Conservation (phyloP, 2,113 vertebrate species). For the Cephalopterus ornatus region DNA sequence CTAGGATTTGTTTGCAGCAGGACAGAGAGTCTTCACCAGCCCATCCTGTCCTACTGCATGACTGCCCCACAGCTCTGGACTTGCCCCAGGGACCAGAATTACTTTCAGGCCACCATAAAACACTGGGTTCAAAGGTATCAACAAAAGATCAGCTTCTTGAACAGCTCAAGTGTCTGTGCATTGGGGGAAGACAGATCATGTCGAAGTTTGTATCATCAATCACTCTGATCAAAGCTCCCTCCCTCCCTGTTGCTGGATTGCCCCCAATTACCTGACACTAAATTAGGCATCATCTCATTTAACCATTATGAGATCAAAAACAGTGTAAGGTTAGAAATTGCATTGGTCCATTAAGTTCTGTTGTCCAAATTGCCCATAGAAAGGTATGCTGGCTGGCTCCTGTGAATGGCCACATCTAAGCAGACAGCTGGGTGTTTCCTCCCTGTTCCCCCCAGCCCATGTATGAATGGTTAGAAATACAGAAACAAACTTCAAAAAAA, state of each 20-base stretch:
- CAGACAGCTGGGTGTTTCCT: not conserved
- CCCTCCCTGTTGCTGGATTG: not conserved
- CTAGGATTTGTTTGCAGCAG: not conserved
- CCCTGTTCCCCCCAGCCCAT: not conserved
- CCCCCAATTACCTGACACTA: not conserved
- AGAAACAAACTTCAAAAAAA: not conserved
- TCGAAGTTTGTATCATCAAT: not conserved
- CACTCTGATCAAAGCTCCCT: not conserved
- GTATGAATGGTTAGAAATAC: not conserved
- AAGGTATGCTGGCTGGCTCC: not conserved
- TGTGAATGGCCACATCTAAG: fast-evolving
- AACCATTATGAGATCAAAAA: not conserved
- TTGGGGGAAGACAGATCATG: not conserved
- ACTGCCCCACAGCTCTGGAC: not conserved
- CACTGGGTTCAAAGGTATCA: not conserved
- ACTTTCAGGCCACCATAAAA: not conserved
- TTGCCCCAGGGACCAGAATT: not conserved
- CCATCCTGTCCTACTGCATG: not conserved
- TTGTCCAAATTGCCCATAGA: fast-evolving
- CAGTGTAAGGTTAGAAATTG: not conserved
- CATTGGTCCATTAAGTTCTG: not conserved
- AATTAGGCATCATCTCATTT: not conserved
- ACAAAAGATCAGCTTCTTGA: not conserved
- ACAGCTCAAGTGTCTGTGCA: not conserved
- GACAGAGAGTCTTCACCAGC: not conserved